Base-by-base conservation (phyloP, 2,888 invertebrate genomes). In the Glaucopsyche alexis region DNA sequence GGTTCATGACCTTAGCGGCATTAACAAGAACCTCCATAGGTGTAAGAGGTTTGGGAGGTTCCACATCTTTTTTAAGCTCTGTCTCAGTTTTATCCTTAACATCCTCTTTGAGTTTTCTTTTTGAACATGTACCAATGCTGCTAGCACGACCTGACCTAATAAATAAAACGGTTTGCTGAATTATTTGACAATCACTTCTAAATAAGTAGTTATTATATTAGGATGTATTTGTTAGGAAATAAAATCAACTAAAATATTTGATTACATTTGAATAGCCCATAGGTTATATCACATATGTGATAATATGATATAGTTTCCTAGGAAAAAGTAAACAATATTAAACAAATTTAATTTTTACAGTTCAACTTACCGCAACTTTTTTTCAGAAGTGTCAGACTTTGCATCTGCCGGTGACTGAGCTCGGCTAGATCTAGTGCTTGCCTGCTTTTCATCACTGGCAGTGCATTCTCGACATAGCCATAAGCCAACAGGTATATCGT, bases 391-490 rank as follows among this genome's bases (percentile, higher is more conserved):
- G 52, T 91, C 88, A 74, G 86, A 87, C 81, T 89, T 89, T 80
- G 76, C 83, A 75, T 89, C 90, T 49, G 80, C 84, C 38, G 82
- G 91, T 19, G 85, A 94, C 79, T 87, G 93, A 0, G 88, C 86
- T 1, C 92, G 83, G 77, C 88, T 83, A 29, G 78, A 79, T 7
- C 87, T 79, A 65, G 89, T 80, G 84, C 94, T 87, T 75, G 93
- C 81, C 72, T 87, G 83, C 75, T 85, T 85, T 71, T 90, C 91
- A 84, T 93, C 90, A 77, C 92, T 76, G 78, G 94, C 92, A 75
- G 91, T 94, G 85, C 99, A 99, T 79, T 96, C 95, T 80, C 97
- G 96, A 82, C 99, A 99, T 77, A 98, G 88, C 98, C 98, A 99
- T 86, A 98, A 96, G 0, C 98, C 98, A 70, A 94, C 94, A 0